Percentiles rank a stretch among this genome's conserved stretches.
These are phyloP conservation scores for Archaeoteleia sp. DNA, from an alignment of 2,888 invertebrate genomes.

Conservation along the genomic window DNA sequence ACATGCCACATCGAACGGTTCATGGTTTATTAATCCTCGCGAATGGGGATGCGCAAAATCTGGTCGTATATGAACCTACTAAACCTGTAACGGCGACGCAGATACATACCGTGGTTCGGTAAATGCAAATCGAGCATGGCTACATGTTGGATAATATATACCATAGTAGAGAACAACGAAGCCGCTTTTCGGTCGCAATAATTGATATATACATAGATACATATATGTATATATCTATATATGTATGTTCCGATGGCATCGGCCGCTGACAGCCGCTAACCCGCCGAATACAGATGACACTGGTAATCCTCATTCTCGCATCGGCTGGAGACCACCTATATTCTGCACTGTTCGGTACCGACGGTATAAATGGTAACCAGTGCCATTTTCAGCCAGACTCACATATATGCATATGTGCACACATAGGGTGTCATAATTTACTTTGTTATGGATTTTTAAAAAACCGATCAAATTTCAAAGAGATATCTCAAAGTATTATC, in stretches of 20 bases:
- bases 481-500: constrained; percentile 2
- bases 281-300: constrained; percentile 64
- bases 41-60: constrained; percentile 41
- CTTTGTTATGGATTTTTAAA: constrained; percentile 19
- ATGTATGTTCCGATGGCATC: constrained; percentile 58
- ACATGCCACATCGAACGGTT: constrained; percentile 35
- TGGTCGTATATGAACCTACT: constrained; percentile 46
- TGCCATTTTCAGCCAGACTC: constrained; percentile 48
- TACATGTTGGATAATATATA: constrained; percentile 45
- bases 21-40: constrained; percentile 42
- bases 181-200: constrained; percentile 61
- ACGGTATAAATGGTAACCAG: constrained; percentile 29
- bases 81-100: constrained; percentile 45
- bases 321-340: constrained; percentile 69
- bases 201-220: constrained; percentile 66
- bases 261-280: constrained; percentile 73
- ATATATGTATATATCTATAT: constrained; percentile 23
- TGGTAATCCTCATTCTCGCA: constrained; percentile 72
- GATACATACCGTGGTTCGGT: constrained; percentile 37
- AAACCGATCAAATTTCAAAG: constrained; percentile 27
- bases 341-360: constrained; percentile 51
- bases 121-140: constrained; percentile 49
- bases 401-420: constrained; percentile 32
- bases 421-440: constrained; percentile 31
- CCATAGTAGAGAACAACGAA: constrained; percentile 44